Conservation (phyloP, 35 echinoderm and acorn worm genomes). For the Patiria miniata region DNA sequence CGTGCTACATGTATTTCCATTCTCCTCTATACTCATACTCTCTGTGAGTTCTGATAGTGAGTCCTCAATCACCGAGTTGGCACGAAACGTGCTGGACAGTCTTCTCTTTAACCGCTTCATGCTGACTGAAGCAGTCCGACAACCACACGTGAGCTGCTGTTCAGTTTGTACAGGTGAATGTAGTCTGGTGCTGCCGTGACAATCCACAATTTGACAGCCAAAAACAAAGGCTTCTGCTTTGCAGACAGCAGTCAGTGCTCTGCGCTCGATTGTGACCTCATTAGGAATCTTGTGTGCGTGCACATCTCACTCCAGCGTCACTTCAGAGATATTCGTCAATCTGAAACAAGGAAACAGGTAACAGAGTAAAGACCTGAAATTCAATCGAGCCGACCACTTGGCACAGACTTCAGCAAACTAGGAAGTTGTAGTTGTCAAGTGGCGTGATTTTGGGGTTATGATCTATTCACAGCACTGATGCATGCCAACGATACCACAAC, state of each 20-base stretch:
- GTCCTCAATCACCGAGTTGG: slow-evolving; percentile 85
- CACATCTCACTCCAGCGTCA: not conserved
- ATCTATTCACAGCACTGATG: too few species aligned
- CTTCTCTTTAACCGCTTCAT: slow-evolving; percentile 92
- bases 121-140: not conserved
- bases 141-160: not conserved
- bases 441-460: too few species aligned
- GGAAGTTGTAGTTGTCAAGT: too few species aligned
- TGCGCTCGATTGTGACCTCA: not conserved
- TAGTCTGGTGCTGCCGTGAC: not conserved
- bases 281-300: not conserved
- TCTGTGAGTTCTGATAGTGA: slow-evolving; percentile 91
- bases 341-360: slow-evolving; percentile 28
- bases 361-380: not conserved
- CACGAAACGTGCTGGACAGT: slow-evolving; percentile 76
- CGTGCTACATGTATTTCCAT: slow-evolving; percentile 63
- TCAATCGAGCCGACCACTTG: too few species aligned
- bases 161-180: not conserved
- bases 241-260: not conserved
- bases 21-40: slow-evolving; percentile 88
- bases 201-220: not conserved
- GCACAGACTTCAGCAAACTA: too few species aligned
- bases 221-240: too few species aligned
- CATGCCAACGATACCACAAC: too few species aligned
- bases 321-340: not conserved